A percentile compares a stretch with the other conserved stretches of the same genome.
Evolutionary conservation across 1,140 invertebrate species (phyloP).

Genomic region (Trissolcus basalis): DNA sequence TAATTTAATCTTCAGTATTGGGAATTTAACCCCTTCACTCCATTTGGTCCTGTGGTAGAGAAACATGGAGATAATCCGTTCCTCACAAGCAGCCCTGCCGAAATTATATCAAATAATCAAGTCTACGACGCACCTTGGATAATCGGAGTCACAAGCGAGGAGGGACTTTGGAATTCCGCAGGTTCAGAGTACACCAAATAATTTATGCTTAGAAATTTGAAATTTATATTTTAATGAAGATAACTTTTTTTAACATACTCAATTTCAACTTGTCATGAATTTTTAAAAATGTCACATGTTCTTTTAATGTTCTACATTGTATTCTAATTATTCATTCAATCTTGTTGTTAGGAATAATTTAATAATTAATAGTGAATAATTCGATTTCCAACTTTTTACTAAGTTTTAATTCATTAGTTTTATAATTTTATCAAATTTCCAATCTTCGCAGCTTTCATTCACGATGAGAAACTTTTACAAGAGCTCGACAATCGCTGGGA

Average conservation of each 20-base stretch:
- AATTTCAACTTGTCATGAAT: no score
- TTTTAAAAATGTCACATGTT: no score
- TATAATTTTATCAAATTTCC: conserved; percentile 45
- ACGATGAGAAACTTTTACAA: conserved; percentile 69
- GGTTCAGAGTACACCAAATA: no score
- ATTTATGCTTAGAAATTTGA: no score
- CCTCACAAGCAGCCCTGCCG: conserved; percentile 77
- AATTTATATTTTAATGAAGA: no score
- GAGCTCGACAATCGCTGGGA: conserved; percentile 79
- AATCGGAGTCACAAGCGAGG: conserved; percentile 77
- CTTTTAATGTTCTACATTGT: no score
- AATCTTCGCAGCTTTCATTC: conserved; percentile 75
- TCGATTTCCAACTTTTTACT: no score
- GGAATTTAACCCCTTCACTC: conserved; percentile 79
- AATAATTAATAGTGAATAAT: no score
- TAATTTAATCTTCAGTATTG: conserved; percentile 68
- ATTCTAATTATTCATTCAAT: no score
- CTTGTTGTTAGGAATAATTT: no score
- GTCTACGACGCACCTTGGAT: conserved; percentile 79
- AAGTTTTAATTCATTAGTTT: no score
- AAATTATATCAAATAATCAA: conserved; percentile 75
- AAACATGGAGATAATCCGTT: conserved; percentile 75
- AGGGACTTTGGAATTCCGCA: conserved; percentile 80
- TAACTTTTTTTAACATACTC: no score
- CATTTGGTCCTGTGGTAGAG: conserved; percentile 80